Evolutionary conservation across 1,140 invertebrate species (phyloP), one percentile per base, ranked within the genome.

Genomic region (Arctopsyche grandis): DNA sequence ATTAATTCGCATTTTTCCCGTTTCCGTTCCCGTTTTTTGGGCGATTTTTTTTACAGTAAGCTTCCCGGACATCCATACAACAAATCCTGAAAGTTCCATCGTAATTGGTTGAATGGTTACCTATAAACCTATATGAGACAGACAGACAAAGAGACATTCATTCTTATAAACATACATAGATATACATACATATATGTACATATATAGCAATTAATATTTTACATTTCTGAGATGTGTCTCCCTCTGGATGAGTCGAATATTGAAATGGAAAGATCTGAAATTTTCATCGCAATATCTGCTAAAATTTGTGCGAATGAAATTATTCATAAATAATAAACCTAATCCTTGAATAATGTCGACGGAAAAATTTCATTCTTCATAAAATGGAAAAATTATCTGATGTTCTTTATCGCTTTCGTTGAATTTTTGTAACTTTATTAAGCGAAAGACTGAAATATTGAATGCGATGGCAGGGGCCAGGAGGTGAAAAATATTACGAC

Each of bases 401-500:
- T 66, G 21, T 29, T 26, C 22, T 66, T 66, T 66, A 66, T 66
- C 63, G 63, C 63, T 12, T 22, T 29, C 63, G 21, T 9, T 29
- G 22, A 26, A 74, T 48, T 46, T 48, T 74, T 16, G 19, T 74
- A 22, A 74, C 56, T 74, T 74, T 74, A 74, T 74, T 74, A 56
- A 56, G 44, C n/a, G 46, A 70, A 70, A 70, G 26, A 26, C 69
- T 70, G 38, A 70, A 70, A 70, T 70, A 70, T 70, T 70, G 69
- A 70, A 70, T 38, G 19, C n/a, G 22, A 70, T 1, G 16, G 24
- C 3, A 66, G 63, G 16, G 24, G 24, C 5, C 5, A 7, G 29
- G 29, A 7, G 10, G 16, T 52, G 48, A 52, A 52, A 52, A 66
- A 19, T 66, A 66, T 66, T 4, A 66, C 24, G 10, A 16, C 24